phyloP scores from a whole-genome alignment of 2,888 invertebrate genomes.

The Campoplex nolae region DNA sequence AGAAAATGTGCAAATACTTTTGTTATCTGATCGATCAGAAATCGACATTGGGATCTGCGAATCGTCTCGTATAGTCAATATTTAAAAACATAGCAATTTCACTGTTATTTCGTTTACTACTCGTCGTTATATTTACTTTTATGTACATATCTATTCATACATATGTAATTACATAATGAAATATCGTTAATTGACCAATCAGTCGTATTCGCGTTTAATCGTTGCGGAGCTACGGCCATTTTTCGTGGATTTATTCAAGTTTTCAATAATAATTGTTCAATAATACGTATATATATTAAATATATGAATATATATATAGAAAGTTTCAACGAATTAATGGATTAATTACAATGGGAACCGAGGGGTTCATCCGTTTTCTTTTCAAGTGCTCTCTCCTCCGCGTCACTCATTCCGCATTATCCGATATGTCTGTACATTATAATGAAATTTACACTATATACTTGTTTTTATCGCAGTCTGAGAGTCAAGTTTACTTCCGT shows the following conservation, averaged over 20 bases:
- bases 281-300: conserved; percentile 11
- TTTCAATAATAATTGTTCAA: conserved; percentile 17
- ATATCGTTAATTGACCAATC: conserved; percentile 51
- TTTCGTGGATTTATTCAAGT: conserved; percentile 9
- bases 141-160: conserved; percentile 64
- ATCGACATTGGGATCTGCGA: background rate
- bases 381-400: conserved; percentile 21
- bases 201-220: conserved; percentile 31
- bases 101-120: conserved; percentile 57
- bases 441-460: conserved; percentile 64
- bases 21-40: background rate
- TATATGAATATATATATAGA: background rate
- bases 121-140: conserved; percentile 65
- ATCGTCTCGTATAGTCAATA: background rate
- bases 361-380: background rate
- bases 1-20: background rate
- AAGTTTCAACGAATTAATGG: conserved; percentile 51
- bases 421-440: conserved; percentile 61
- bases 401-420: conserved; percentile 7
- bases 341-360: conserved; percentile 61
- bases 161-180: conserved; percentile 28
- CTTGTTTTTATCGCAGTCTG: conserved; percentile 52
- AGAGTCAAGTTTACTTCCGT: conserved; percentile 31
- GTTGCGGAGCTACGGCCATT: conserved; percentile 36
- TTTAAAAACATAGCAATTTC: conserved; percentile 22